Base-by-base conservation (phyloP, 2,888 invertebrate genomes). In the Eulithis prunata region DNA sequence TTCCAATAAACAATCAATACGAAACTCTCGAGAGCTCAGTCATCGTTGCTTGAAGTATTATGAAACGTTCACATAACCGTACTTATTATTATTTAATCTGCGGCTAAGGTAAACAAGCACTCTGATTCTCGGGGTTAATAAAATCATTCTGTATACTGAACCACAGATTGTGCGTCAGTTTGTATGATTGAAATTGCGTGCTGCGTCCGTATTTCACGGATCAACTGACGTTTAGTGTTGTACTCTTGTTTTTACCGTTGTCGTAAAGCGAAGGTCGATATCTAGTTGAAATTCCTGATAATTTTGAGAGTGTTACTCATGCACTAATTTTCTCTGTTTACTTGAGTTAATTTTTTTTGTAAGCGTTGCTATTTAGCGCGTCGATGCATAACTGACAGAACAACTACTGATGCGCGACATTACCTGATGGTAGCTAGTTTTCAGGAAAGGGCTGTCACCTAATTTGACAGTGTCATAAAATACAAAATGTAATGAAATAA, bases 201-300 rank as follows among this genome's bases (percentile, higher is more conserved):
- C 71, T 75, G 77, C 75, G 76, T 70, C 82, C 88, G 78, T 92
- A 91, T 85, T 76, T 92, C 83, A 89, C 81, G 60, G 59, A 63
- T 71, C 79, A 72, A 80, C 79, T 81, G 91, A 90, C 91, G 81
- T 91, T 90, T 89, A 91, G 80, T 86, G 86, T 83, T 86, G 87
- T 87, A 88, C 81, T 86, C 76, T 75, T 64, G 75, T 85, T 88
- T 87, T 87, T 83, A 88, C 82, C 84, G 86, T 87, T 81, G 88
- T 87, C 81, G 86, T 87, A 81, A 86, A 87, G 81, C 74, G 81
- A 88, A 90, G 88, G 88, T 79, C 87, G 77, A 82, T 79, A 76
- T 79, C 80, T 87, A 85, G 82, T 75, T 74, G 64, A 69, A 71
- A 59, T 71, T 66, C 71, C 57, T 68, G 64, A 71, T 73, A 71